Conservation (phyloP, 2,797 vertebrate genomes). For the Hypotaenidia okinawae region DNA sequence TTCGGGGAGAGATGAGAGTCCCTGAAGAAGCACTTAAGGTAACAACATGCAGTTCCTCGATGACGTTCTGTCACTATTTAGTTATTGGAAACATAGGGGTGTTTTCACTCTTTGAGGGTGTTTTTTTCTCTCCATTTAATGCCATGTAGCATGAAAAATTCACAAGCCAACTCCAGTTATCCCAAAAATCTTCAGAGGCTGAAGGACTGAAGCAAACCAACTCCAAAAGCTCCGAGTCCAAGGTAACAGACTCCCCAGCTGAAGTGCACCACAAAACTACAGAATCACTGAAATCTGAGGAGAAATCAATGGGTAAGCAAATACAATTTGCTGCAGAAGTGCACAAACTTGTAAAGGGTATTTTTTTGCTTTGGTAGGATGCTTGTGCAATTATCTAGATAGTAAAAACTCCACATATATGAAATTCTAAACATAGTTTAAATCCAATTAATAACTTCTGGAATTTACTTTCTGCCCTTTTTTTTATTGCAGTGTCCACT, state of each 20-base stretch:
- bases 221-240: slow-evolving; percentile 81
- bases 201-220: slow-evolving; percentile 82
- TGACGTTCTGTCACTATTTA: background rate
- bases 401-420: background rate
- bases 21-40: slow-evolving; percentile 99
- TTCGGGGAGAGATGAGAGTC: slow-evolving; percentile 93
- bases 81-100: background rate
- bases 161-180: slow-evolving; percentile 94
- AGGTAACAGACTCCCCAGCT: slow-evolving; percentile 55
- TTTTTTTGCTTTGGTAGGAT: background rate
- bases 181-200: slow-evolving; percentile 86
- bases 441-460: background rate
- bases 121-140: background rate
- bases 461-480: background rate
- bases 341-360: background rate
- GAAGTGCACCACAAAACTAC: slow-evolving; percentile 74
- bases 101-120: background rate
- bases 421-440: background rate
- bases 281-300: slow-evolving; percentile 84
- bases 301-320: slow-evolving; percentile 86
- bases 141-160: slow-evolving; percentile 94
- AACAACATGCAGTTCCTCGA: background rate
- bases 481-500: background rate
- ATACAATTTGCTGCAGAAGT: background rate
- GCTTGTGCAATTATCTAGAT: background rate